These are phyloP conservation scores for Lasioglossum malachurum DNA, from an alignment of 2,888 invertebrate genomes.

Conservation along the genomic window DNA sequence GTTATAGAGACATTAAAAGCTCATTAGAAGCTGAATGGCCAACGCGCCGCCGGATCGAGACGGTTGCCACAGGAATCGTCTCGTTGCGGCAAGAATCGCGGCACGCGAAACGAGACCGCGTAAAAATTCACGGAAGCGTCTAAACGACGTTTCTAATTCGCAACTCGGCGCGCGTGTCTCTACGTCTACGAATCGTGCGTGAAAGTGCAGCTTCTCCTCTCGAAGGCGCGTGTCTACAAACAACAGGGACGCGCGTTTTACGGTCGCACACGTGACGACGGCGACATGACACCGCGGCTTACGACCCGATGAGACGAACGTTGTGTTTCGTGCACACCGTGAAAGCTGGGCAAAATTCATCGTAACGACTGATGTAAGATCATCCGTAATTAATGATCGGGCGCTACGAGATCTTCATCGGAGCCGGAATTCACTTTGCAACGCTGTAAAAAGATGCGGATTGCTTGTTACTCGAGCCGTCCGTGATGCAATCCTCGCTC, in stretches of 20 bases:
- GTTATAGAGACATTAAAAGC: background rate
- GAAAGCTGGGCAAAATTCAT: background rate
- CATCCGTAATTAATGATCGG: background rate
- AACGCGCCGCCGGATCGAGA: conserved; percentile 9
- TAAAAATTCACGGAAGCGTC: conserved; percentile 2
- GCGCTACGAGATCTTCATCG: background rate
- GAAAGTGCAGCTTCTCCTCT: conserved; percentile 30
- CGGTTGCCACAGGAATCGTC: conserved; percentile 6
- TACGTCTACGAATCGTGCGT: conserved; percentile 5
- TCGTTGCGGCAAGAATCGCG: background rate
- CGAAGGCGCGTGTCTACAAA: conserved; percentile 2
- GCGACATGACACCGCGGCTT: background rate
- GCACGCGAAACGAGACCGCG: conserved; percentile 15
- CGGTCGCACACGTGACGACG: conserved; percentile 25
- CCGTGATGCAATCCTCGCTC: background rate
- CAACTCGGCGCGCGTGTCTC: conserved; percentile 3
- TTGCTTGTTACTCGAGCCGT: background rate
- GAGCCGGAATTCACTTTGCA: background rate
- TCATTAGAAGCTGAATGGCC: background rate
- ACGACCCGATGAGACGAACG: background rate
- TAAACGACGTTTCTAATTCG: conserved; percentile 21
- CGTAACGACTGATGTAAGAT: background rate
- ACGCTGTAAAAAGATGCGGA: background rate
- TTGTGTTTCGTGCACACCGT: background rate
- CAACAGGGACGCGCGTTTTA: background rate